These are phyloP conservation scores for Spatulosminthurus flaviceps DNA, from an alignment of 2,888 invertebrate species.

Conservation along the genomic window DNA sequence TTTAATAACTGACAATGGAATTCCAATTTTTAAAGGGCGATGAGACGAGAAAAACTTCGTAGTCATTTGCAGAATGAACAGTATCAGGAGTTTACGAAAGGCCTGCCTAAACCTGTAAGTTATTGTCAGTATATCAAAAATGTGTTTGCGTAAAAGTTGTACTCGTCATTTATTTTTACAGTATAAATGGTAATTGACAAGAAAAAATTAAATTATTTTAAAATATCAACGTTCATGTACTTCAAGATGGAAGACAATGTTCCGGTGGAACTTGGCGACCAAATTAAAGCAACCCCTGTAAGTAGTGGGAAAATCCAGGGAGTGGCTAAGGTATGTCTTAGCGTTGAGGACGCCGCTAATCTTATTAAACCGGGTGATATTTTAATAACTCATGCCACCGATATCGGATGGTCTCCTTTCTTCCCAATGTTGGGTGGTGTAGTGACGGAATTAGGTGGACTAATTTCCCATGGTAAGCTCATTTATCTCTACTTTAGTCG, in stretches of 20 bases:
- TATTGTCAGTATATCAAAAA: too few relatives aligned
- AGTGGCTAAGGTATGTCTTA: conserved; percentile 60
- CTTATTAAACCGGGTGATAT: conserved; percentile 72
- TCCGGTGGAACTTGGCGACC: conserved; percentile 54
- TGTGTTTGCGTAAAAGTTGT: too few relatives aligned
- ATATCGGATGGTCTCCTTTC: conserved; percentile 87
- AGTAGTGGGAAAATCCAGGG: conserved; percentile 59
- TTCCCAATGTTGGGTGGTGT: conserved; percentile 81
- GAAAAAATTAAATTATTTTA: too few relatives aligned
- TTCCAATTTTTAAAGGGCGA: conserved; percentile 70
- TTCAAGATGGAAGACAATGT: conserved; percentile 50
- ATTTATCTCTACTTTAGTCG: conserved; percentile 4
- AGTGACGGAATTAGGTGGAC: conserved; percentile 83
- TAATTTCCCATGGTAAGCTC: conserved; percentile 83
- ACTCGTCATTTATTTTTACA: background rate
- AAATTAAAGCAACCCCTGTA: conserved; percentile 59
- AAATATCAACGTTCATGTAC: too few relatives aligned
- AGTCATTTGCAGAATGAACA: conserved; percentile 72
- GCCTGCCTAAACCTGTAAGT: conserved; percentile 67
- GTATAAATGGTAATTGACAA: too few relatives aligned
- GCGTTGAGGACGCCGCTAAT: conserved; percentile 56
- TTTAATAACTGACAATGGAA: background rate
- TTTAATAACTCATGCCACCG: conserved; percentile 79
- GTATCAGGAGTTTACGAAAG: conserved; percentile 73
- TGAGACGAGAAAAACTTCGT: conserved; percentile 73